phyloP scores from a whole-genome alignment of 2,113 vertebrate genomes.

The Gopherus evgoodei region DNA sequence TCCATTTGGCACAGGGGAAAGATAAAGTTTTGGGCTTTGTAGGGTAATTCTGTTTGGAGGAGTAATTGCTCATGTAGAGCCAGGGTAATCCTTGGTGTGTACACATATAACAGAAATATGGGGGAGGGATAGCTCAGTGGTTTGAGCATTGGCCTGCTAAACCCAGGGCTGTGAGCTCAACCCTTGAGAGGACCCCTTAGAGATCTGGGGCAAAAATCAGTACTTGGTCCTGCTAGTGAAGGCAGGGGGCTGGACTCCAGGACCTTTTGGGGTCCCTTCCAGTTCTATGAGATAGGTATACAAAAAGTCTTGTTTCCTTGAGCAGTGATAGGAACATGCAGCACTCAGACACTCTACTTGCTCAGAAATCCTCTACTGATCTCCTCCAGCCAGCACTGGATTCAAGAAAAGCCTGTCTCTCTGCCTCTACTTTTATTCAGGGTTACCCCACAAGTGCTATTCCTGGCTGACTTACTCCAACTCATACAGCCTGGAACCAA shows the following conservation, averaged over 20 bases:
- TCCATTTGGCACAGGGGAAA: background rate
- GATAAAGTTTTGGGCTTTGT: background rate
- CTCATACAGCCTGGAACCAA: background rate
- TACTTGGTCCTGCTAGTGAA: no score
- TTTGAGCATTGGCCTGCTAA: no score
- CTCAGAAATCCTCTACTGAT: background rate
- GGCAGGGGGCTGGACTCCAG: no score
- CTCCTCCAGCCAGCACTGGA: background rate
- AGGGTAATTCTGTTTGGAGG: background rate
- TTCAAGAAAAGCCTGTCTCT: background rate
- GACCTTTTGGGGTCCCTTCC: no score
- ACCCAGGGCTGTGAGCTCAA: no score
- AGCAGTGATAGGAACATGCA: background rate
- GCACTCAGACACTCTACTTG: background rate
- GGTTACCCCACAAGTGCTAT: background rate
- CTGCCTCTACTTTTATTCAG: background rate
- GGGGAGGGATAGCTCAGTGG: no score
- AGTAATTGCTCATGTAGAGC: background rate
- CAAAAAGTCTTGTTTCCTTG: background rate
- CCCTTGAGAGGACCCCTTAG: no score
- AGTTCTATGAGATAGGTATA: no score
- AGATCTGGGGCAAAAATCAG: no score
- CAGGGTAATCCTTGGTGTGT: background rate
- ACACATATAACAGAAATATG: background rate
- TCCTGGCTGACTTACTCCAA: background rate